A percentile compares a stretch with the other conserved stretches of the same genome.
phyloP scores from a whole-genome alignment of 2,113 vertebrate species.

The Odontesthes bonariensis region DNA sequence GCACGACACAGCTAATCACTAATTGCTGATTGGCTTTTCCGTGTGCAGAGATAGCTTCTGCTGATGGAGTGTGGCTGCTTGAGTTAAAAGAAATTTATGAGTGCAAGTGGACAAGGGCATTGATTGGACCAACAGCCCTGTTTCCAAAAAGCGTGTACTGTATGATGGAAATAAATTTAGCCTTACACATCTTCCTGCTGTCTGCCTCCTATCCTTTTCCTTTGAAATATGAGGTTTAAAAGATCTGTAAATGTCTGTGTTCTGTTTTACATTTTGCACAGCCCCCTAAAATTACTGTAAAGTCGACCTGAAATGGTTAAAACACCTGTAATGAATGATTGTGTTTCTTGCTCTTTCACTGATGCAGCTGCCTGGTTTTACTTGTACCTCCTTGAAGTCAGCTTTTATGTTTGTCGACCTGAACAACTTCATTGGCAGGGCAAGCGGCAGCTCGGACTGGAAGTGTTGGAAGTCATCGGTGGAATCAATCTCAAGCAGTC shows the following conservation, averaged over 20 bases:
- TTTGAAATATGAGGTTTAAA: neutral
- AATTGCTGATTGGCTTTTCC: slow-evolving; percentile 70
- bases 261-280: neutral
- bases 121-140: neutral
- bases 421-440: too few relatives aligned
- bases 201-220: neutral
- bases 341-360: too few relatives aligned
- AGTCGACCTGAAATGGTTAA: too few relatives aligned
- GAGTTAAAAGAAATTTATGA: slow-evolving; percentile 6
- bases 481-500: too few relatives aligned
- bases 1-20: slow-evolving; percentile 73
- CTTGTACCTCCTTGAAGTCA: too few relatives aligned
- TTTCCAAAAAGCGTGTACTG: neutral
- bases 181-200: too few relatives aligned
- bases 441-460: too few relatives aligned
- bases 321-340: too few relatives aligned
- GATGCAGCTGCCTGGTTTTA: too few relatives aligned
- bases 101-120: neutral
- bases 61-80: slow-evolving; percentile 25
- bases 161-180: neutral
- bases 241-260: neutral
- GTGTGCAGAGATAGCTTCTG: slow-evolving; percentile 35
- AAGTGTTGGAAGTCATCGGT: too few relatives aligned
- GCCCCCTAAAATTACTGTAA: too few relatives aligned
- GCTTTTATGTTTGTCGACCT: too few relatives aligned